Evolutionary conservation across 2,113 vertebrate species (phyloP).

Genomic region (Otis tarda): DNA sequence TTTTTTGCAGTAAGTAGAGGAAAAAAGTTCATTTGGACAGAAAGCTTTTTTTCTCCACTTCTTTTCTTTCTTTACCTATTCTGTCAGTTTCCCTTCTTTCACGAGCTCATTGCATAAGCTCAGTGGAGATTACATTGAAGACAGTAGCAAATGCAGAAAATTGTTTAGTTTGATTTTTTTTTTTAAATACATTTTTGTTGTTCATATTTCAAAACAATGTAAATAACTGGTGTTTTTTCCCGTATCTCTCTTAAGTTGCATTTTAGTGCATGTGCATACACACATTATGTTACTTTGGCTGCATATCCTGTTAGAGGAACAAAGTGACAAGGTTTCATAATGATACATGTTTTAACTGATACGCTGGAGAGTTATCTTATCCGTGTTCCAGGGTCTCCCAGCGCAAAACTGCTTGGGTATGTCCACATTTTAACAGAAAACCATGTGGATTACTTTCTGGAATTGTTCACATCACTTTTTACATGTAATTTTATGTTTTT

Average conservation of each 20-base stretch:
- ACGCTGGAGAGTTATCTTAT: background rate
- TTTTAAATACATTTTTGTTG: background rate
- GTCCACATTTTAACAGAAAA: background rate
- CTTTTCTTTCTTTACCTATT: background rate
- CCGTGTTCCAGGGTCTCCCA: background rate
- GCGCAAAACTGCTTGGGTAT: background rate
- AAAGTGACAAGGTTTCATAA: background rate
- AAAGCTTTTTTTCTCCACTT: background rate
- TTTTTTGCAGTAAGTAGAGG: constrained; percentile 94
- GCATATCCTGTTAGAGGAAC: background rate
- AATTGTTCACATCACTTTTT: background rate
- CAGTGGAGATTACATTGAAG: background rate
- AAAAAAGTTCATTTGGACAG: background rate
- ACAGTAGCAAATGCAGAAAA: background rate
- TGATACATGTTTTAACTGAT: background rate
- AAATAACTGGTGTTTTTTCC: background rate
- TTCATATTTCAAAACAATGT: background rate
- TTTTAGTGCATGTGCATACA: background rate
- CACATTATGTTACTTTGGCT: background rate
- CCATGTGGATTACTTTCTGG: background rate
- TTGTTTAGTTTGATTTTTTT: background rate
- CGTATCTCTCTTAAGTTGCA: background rate
- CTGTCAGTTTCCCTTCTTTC: background rate
- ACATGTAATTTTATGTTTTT: background rate
- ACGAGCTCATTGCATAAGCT: background rate